Conservation (phyloP, 2,113 vertebrate species). For the Apodemus speciosus region DNA sequence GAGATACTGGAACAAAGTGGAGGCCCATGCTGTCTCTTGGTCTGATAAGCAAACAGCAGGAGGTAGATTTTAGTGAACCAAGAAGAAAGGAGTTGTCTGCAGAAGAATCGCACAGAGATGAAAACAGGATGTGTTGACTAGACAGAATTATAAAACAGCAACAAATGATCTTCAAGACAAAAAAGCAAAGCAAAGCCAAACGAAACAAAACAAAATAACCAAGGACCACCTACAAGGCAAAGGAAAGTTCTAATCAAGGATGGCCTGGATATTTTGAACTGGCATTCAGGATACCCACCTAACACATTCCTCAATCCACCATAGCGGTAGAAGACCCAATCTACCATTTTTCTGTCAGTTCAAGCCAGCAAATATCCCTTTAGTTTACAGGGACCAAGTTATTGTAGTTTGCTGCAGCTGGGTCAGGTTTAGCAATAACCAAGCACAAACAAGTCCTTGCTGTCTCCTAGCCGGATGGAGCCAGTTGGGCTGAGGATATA, state of each 20-base stretch:
- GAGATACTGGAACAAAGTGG: constrained; percentile 1
- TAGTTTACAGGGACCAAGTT: neutral
- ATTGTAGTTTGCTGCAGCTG: neutral
- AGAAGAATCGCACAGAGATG: constrained; percentile 57
- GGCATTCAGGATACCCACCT: neutral
- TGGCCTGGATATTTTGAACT: neutral
- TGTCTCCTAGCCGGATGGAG: no score
- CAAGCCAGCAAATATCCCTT: neutral
- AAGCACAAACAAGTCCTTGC: neutral
- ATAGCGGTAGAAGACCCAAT: neutral
- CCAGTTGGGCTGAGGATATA: neutral
- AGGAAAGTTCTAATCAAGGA: constrained; percentile 24
- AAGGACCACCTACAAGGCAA: neutral
- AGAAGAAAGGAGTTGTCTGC: constrained; percentile 34
- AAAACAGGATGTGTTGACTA: constrained; percentile 27
- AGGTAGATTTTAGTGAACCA: neutral
- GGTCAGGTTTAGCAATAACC: neutral
- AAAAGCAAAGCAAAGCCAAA: neutral
- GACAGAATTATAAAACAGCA: constrained; percentile 56
- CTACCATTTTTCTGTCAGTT: neutral
- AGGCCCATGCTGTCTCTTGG: neutral
- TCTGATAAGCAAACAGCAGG: constrained; percentile 62
- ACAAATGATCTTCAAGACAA: constrained; percentile 47
- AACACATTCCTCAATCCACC: neutral
- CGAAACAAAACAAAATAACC: neutral